Base-by-base conservation (phyloP, 1,140 invertebrate species). In the Leptonema lineaticorne region DNA sequence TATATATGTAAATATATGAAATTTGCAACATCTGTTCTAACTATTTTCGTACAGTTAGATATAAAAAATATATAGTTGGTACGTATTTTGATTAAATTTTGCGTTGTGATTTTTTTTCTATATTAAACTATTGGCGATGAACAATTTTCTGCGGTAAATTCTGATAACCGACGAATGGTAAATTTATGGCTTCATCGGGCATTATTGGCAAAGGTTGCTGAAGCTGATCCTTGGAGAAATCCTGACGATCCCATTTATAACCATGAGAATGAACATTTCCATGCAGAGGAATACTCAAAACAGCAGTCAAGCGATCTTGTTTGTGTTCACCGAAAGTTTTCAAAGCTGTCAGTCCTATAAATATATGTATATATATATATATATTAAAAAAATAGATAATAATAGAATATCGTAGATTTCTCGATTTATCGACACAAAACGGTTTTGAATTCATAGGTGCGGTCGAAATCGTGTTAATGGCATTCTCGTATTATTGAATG, bases 221-320 rank as follows among this genome's bases (percentile, higher is more conserved):
- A 22, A 27, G 6, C 18, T 29, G 4, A 11, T 22, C 63, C n/a
- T n/a, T n/a, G n/a, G n/a, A n/a, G n/a, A n/a, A n/a, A 20, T 72
- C 70, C 26, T 69, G 68, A 16, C 71, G 58, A 53, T 64, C 68
- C 71, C 71, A 73, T 27, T 41, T 59, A 28, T 64, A 53, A 24
- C 65, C 71, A 46, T 65, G 66, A 26, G 48, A 22, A 27, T 59
- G 65, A 7, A 62, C 5, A 0, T 37, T 26, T 8, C 45, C 41
- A n/a, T 48, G 63, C 7, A 67, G 16, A 18, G 68, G 68, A 16
- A 63, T 53, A 1, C 67, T 67, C 7, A 73, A 20, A 18, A 73
- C 69, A 3, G 71, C 59, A 7, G 70, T 69, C 8, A 73, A 33
- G 7, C 41, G 28, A 37, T 63, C 68, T 11, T 63, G 48, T 28